Percentiles rank a stretch among this genome's conserved stretches.
Conservation (phyloP, 2,797 vertebrate species). For the Pterois miles region DNA sequence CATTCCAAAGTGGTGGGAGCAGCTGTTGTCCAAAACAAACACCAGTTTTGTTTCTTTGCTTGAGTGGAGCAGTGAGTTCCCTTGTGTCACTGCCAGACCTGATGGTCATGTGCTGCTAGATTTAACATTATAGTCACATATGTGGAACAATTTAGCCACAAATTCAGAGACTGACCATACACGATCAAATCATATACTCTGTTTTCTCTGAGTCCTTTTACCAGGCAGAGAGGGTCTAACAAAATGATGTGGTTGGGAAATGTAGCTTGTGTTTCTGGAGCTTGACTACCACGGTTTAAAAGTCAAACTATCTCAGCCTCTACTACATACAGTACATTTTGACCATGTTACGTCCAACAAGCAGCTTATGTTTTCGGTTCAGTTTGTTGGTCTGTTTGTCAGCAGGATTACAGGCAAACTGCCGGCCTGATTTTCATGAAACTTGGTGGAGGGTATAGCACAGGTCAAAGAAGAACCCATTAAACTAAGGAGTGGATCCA, state of each 20-base stretch:
- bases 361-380: background rate
- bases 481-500: background rate
- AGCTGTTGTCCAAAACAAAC: no score
- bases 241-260: background rate
- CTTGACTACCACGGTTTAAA: background rate
- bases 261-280: background rate
- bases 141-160: no score
- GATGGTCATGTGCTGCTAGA: no score
- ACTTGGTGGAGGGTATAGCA: background rate
- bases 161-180: no score
- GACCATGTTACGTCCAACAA: background rate
- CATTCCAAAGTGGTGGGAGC: no score
- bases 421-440: background rate
- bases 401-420: background rate
- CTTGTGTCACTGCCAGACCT: no score
- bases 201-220: no score
- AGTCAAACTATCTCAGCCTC: background rate
- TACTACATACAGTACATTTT: background rate
- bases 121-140: no score
- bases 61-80: no score
- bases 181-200: no score
- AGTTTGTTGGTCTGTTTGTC: background rate
- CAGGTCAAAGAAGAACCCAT: background rate
- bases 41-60: no score
- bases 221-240: background rate